Conservation (phyloP, 2,113 vertebrate species). For the Chamaea fasciata region DNA sequence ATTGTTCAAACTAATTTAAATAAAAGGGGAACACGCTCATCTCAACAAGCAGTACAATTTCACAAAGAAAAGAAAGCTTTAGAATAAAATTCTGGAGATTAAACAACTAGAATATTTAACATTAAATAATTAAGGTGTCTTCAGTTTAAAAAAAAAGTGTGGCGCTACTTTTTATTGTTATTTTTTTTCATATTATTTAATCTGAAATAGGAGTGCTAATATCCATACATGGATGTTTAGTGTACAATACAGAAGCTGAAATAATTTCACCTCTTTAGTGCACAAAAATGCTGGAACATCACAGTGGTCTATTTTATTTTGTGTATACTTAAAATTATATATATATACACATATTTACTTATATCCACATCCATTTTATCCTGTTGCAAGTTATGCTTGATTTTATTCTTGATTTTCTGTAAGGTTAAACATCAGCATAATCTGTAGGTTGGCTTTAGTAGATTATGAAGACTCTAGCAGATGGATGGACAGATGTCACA, state of each 20-base stretch:
- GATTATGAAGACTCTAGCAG: slow-evolving; percentile 63
- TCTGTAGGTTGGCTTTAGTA: slow-evolving; percentile 54
- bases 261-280: background rate
- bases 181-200: background rate
- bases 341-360: no score
- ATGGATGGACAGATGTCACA: slow-evolving; percentile 75
- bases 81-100: background rate
- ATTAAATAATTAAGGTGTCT: background rate
- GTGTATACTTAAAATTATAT: background rate
- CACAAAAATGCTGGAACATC: background rate
- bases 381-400: background rate
- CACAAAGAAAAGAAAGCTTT: background rate
- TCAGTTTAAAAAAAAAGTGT: background rate
- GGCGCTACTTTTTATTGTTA: background rate
- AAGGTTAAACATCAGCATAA: slow-evolving; percentile 36
- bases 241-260: background rate
- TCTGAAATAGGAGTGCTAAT: background rate
- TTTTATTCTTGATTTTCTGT: background rate
- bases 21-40: background rate
- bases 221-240: background rate
- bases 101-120: background rate
- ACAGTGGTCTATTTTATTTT: background rate
- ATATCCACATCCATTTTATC: background rate
- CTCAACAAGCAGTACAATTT: background rate
- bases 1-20: slow-evolving; percentile 3